A percentile compares a stretch with the other conserved stretches of the same genome.
These are phyloP conservation scores for Alethe castanea DNA, from an alignment of 2,113 vertebrate species.

Conservation along the genomic window DNA sequence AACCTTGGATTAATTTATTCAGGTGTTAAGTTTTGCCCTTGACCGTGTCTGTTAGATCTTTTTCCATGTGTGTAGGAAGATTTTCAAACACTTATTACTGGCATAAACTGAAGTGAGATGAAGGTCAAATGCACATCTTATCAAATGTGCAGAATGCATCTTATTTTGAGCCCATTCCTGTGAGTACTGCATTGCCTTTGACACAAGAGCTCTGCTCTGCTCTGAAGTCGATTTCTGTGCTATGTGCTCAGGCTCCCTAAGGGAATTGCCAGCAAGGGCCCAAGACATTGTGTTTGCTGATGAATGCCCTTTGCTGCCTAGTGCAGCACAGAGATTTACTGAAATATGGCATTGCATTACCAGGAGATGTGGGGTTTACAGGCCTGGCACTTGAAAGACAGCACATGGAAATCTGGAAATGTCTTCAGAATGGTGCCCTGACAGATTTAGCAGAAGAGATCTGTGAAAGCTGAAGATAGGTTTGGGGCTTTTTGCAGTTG, in stretches of 20 bases:
- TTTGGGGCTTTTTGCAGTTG: accelerated
- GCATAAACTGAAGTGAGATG: not conserved
- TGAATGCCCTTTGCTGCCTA: not conserved
- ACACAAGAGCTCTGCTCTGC: not conserved
- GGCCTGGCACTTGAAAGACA: not conserved
- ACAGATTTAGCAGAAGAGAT: not conserved
- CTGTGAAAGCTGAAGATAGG: not conserved
- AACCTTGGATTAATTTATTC: not conserved
- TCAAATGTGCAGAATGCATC: not conserved
- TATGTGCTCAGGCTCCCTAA: not conserved
- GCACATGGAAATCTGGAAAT: not conserved
- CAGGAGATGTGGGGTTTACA: not conserved
- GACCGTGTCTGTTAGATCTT: not conserved
- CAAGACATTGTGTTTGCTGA: not conserved
- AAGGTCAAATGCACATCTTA: not conserved
- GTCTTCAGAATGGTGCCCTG: not conserved
- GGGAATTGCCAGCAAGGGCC: not conserved
- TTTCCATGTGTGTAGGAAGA: not conserved
- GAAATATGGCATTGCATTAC: not conserved
- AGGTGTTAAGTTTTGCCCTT: not conserved
- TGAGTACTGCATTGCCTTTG: not conserved
- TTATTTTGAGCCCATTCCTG: not conserved
- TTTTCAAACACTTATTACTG: not conserved
- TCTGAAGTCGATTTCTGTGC: not conserved
- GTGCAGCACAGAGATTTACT: not conserved